A percentile compares a stretch with the other conserved stretches of the same genome.
These are phyloP conservation scores for Hololepta plana DNA, from an alignment of 2,888 invertebrate genomes.

Conservation along the genomic window DNA sequence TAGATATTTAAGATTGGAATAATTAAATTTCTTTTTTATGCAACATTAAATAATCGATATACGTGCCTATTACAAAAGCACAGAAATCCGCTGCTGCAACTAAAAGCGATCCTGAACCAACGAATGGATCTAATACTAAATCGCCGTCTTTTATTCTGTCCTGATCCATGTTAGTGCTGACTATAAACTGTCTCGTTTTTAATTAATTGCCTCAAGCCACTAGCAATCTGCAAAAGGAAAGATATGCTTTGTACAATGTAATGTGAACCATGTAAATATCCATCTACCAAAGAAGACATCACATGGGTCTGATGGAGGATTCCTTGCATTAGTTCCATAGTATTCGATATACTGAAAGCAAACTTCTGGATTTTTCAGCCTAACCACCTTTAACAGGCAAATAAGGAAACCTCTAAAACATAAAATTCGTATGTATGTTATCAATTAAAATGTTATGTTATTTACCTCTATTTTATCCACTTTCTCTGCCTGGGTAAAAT, in stretches of 20 bases:
- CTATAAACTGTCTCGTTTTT: conserved; percentile 85
- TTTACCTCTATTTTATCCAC: conserved; percentile 70
- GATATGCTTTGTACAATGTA: neutral
- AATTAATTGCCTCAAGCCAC: conserved; percentile 71
- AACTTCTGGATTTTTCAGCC: conserved; percentile 63
- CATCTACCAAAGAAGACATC: conserved; percentile 73
- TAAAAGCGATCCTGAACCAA: conserved; percentile 63
- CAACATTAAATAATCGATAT: conserved; percentile 88
- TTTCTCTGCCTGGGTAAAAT: conserved; percentile 64
- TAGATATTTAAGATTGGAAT: too few relatives aligned
- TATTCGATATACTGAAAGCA: conserved; percentile 73
- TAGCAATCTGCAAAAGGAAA: conserved; percentile 43
- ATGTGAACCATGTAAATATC: conserved; percentile 34
- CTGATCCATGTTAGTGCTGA: conserved; percentile 98
- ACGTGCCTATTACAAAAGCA: conserved; percentile 68
- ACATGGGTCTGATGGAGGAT: conserved; percentile 53
- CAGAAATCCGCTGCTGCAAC: conserved; percentile 85
- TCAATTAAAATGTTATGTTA: too few relatives aligned
- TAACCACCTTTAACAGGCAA: conserved; percentile 30
- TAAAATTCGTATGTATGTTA: too few relatives aligned
- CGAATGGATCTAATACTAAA: conserved; percentile 88
- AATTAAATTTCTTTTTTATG: too few relatives aligned
- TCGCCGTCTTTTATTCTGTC: conserved; percentile 53
- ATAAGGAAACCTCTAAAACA: conserved; percentile 1
- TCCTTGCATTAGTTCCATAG: conserved; percentile 65